These are phyloP conservation scores for Todus mexicanus DNA, from an alignment of 2,797 vertebrate genomes.

Conservation along the genomic window DNA sequence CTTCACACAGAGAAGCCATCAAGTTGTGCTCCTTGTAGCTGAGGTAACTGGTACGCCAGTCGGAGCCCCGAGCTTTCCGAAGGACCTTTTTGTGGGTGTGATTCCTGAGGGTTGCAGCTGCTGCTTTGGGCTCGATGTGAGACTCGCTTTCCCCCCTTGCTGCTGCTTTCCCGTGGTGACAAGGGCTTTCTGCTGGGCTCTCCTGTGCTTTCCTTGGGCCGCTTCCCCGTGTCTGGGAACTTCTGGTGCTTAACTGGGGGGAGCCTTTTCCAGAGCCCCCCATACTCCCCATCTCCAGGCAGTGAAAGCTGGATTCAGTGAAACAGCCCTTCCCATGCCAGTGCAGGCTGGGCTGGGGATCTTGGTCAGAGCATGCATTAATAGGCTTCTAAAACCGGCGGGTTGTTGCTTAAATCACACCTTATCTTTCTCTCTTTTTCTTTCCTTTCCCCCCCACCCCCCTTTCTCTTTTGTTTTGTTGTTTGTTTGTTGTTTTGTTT, in stretches of 20 bases:
- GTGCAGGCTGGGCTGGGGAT: background rate
- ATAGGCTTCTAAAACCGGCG: background rate
- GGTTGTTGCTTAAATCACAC: slow-evolving; percentile 40
- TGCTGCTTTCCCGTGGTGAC: background rate
- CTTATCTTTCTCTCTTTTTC: slow-evolving; percentile 68
- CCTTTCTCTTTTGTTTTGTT: background rate
- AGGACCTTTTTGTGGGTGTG: background rate
- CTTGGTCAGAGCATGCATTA: background rate
- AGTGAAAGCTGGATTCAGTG: background rate
- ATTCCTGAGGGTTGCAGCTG: background rate
- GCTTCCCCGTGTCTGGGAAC: background rate
- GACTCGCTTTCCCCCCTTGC: background rate
- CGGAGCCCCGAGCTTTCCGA: background rate
- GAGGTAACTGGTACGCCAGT: background rate
- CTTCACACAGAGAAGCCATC: background rate
- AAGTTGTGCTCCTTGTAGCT: background rate
- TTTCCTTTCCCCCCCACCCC: background rate
- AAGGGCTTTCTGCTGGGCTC: background rate
- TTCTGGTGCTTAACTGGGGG: background rate
- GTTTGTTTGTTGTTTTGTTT: background rate
- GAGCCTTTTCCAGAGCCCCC: background rate
- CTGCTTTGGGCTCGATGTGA: background rate
- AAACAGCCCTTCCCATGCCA: background rate
- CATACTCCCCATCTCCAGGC: background rate
- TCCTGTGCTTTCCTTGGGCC: background rate